Percentiles rank a stretch among this genome's conserved stretches.
Conservation (phyloP, 2,797 vertebrate species). For the Propithecus deckenii region DNA sequence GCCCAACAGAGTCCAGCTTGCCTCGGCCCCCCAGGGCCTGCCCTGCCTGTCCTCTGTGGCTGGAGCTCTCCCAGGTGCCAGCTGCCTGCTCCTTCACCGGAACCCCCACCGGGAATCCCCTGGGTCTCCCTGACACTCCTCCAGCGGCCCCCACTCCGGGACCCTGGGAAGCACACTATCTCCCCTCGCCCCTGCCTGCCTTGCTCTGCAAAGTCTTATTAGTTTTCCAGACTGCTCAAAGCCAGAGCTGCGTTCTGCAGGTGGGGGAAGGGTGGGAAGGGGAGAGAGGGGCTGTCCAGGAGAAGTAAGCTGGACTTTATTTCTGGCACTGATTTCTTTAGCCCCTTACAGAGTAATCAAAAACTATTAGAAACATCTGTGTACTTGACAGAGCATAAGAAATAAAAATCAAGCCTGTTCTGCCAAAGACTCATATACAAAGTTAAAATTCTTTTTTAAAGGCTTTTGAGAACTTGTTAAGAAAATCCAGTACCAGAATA, state of each 20-base stretch:
- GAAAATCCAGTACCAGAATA: conserved; percentile 20
- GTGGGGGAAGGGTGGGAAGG: conserved; percentile 43
- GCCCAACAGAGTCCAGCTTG: background rate
- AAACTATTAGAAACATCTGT: conserved; percentile 87
- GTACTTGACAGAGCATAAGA: conserved; percentile 70
- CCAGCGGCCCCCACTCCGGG: background rate
- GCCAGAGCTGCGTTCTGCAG: conserved; percentile 11
- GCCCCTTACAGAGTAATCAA: conserved; percentile 80
- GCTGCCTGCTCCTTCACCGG: background rate
- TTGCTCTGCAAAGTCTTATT: conserved; percentile 21
- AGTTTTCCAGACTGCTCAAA: conserved; percentile 66
- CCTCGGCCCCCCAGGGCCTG: background rate
- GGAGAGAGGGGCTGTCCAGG: conserved; percentile 27
- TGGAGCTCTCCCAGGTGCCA: conserved; percentile 21
- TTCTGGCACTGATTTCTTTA: conserved; percentile 81
- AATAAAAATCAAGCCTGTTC: conserved; percentile 49
- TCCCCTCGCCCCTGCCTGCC: background rate
- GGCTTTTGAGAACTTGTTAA: conserved; percentile 6
- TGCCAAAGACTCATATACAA: conserved; percentile 1
- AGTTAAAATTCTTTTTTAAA: background rate
- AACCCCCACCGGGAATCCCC: conserved; percentile 45
- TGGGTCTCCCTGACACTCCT: conserved; percentile 21
- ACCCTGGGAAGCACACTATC: background rate
- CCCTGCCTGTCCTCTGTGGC: background rate
- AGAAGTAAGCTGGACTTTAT: conserved; percentile 65